Conservation (phyloP, 1,140 invertebrate genomes). For the Dolichoris vasculosae region DNA sequence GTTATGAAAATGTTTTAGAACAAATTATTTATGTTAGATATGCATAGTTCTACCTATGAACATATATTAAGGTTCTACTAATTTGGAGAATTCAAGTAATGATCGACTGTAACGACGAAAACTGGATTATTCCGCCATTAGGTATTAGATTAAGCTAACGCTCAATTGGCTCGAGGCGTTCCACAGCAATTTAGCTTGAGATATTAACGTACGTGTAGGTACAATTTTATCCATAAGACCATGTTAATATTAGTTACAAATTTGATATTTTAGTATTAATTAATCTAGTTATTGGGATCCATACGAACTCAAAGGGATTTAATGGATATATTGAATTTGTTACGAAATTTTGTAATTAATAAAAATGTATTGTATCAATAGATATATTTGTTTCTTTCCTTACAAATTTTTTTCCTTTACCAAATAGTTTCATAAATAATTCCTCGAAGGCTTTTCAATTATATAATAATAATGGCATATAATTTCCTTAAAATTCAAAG, state of each 20-base stretch:
- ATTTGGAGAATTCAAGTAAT: slow-evolving; percentile 42
- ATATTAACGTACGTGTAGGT: slow-evolving; percentile 27
- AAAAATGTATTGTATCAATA: too few species aligned
- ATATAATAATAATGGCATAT: neutral
- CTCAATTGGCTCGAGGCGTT: slow-evolving; percentile 44
- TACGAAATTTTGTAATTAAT: neutral
- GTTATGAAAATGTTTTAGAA: too few species aligned
- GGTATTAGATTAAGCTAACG: slow-evolving; percentile 48
- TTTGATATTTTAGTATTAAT: neutral
- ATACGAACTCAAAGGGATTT: neutral
- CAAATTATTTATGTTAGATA: neutral
- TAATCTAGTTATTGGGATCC: slow-evolving; percentile 10
- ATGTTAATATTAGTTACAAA: slow-evolving; percentile 9
- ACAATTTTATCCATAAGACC: slow-evolving; percentile 18
- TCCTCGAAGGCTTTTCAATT: neutral
- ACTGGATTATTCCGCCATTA: slow-evolving; percentile 41
- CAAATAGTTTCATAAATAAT: too few species aligned
- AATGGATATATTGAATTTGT: neutral
- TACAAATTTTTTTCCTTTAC: too few species aligned
- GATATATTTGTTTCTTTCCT: too few species aligned
- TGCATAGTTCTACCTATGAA: neutral
- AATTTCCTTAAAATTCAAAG: neutral
- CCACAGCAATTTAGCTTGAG: slow-evolving; percentile 39
- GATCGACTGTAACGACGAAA: slow-evolving; percentile 50
- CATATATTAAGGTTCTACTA: slow-evolving; percentile 22